Conservation (phyloP, 2,797 vertebrate genomes). For the Distichodus sexfasciatus region DNA sequence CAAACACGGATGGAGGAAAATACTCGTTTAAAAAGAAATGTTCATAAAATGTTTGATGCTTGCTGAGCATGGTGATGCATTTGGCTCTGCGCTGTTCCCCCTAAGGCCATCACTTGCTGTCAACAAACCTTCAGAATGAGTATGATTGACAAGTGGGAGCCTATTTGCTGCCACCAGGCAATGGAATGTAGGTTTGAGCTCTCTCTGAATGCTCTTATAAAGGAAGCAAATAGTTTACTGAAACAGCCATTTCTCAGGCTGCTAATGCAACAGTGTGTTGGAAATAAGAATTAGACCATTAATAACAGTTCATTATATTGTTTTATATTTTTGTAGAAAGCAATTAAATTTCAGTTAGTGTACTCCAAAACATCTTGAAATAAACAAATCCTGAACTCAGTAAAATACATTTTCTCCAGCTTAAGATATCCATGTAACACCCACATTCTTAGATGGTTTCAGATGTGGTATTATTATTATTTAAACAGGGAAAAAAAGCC, state of each 20-base stretch:
- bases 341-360: too few relatives aligned
- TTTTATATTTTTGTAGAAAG: too few relatives aligned
- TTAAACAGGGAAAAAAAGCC: too few relatives aligned
- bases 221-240: not conserved
- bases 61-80: constrained; percentile 35
- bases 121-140: constrained; percentile 37
- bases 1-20: constrained; percentile 13
- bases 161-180: constrained; percentile 17
- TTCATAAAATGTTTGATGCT: constrained; percentile 20
- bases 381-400: too few relatives aligned
- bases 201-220: not conserved
- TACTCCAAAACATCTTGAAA: too few relatives aligned
- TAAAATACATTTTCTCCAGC: too few relatives aligned
- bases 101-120: constrained; percentile 32
- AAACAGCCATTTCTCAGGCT: not conserved
- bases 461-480: too few relatives aligned
- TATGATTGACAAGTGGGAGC: constrained; percentile 34
- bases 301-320: too few relatives aligned
- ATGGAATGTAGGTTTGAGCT: not conserved
- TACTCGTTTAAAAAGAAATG: constrained; percentile 21
- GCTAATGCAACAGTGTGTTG: not conserved
- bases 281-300: too few relatives aligned
- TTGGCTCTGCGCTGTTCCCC: constrained; percentile 24
- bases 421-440: too few relatives aligned
- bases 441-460: too few relatives aligned